Base-by-base conservation (phyloP, 2,797 vertebrate species). In the Ctenochaetus hawaiiensis region DNA sequence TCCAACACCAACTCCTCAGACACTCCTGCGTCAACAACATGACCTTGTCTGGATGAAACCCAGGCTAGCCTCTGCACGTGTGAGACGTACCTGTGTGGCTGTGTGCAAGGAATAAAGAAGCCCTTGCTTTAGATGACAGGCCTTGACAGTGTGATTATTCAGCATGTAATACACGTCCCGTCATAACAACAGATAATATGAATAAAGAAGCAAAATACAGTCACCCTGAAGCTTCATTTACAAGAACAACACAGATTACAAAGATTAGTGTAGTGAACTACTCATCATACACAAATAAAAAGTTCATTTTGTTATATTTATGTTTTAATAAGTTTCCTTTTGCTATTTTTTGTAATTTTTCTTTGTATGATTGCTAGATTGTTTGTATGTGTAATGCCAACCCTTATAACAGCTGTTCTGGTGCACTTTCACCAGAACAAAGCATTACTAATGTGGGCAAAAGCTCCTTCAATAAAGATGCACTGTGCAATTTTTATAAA, bases 1-100 rank as follows among this genome's bases (percentile, higher is more conserved):
- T 48, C 74, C 67, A 87, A 90, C 77, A 92, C 89, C 84, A 14
- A 69, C 83, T 71, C 66, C 17, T 68, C 74, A 77, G 71, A 81
- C 84, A 68, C 58, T 66, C 84, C 54, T 82, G 53, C 60, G 49
- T 89, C 89, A 88, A 75, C 67, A 74, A 66, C 78, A 67, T 83
- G 80, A 90, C 85, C 83, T 87, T 89, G 85, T 87, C 77, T 78
- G 64, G 52, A 58, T 0, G 13, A 54, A 59, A 72, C 43, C 62
- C 0, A 2, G 41, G 39, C 13, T 45, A 63, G 63, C 63, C 57
- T 63, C 20, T 17, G 62, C 18, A 43, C 0, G 45, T 79, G 83
- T 53, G 44, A 60, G 26, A 8, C 59, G 53, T 47, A 53, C 30
- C 23, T 62, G 20, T 73, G 16, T 64, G 30, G 20, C 14, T 47